Evolutionary conservation across 2,113 vertebrate species (phyloP), one percentile per base, ranked within the genome.

Genomic region (Ictalurus furcatus): DNA sequence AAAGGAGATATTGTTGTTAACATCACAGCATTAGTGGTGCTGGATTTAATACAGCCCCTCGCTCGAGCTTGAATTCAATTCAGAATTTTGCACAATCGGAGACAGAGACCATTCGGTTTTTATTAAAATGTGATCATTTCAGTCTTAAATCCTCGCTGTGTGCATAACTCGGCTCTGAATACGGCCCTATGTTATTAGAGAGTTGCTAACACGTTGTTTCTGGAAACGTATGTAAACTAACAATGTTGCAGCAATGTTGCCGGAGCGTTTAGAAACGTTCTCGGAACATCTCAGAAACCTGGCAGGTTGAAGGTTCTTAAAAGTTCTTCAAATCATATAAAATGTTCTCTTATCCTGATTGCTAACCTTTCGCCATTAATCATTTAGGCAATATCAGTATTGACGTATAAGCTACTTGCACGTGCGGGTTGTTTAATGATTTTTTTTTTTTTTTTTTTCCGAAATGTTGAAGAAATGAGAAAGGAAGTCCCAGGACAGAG

Each of bases 401-500:
- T 69, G 23, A 40, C 44, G 8, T 67, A 25, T 67, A 63, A 25
- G 59, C 58, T 34, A 48, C 34, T 34, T 52, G 19, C 21, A 54
- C 4, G 16, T 81, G 74, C 52, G 73, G 28, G 52, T 19, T 14
- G 61, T 58, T 82, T 21, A 82, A 88, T 65, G 28, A 25, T 40
- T 69, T 80, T 23, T 79, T 28, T 30, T 3, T 40, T 40, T 40
- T 3, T 40, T 44, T 40, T 40, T 40, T 4, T 40, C 40, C 44
- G 3, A 69, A 69, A 14, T 34, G n/a, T 21, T 56, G 28, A 37
- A 21, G 14, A 79, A 85, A 52, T 14, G 34, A 79, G 61, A 48
- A 88, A 14, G 30, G 44, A 88, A 25, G 65, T 54, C 44, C 40
- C 73, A 28, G 85, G 28, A 83, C 28, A 85, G 86, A 87, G 61